These are phyloP conservation scores for Pegoplata infirma DNA, from an alignment of 2,888 invertebrate species.

Conservation along the genomic window DNA sequence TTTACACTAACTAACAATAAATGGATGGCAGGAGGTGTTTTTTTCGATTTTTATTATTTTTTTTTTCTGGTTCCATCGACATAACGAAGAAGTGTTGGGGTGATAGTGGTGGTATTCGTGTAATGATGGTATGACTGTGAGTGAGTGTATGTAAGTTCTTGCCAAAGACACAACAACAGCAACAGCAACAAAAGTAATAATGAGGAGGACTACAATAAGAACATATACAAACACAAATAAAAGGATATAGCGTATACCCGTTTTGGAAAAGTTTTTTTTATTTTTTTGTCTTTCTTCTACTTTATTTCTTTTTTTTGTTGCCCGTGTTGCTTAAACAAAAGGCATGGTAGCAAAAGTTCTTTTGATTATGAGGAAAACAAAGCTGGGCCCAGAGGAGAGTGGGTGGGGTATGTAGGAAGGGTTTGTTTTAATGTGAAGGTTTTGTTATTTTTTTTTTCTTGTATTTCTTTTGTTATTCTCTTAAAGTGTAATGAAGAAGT, in stretches of 20 bases:
- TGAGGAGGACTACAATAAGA: slow-evolving; percentile 47
- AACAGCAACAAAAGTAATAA: slow-evolving; percentile 43
- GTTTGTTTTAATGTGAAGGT: slow-evolving; percentile 51
- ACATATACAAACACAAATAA: slow-evolving; percentile 33
- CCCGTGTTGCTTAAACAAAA: slow-evolving; percentile 52
- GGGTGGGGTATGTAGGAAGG: slow-evolving; percentile 26
- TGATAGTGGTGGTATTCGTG: not conserved
- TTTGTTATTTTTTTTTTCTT: slow-evolving; percentile 10
- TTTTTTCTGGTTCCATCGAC: not conserved
- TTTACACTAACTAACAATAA: too few species aligned
- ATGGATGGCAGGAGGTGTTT: slow-evolving; percentile 15
- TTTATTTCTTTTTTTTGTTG: too few species aligned
- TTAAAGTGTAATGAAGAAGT: slow-evolving; percentile 59
- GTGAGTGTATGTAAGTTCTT: slow-evolving; percentile 8
- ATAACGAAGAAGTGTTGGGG: slow-evolving; percentile 10
- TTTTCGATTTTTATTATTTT: not conserved
- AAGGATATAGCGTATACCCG: slow-evolving; percentile 53
- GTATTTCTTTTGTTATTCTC: slow-evolving; percentile 29
- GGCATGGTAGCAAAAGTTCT: slow-evolving; percentile 53
- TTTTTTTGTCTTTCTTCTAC: slow-evolving; percentile 3
- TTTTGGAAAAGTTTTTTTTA: slow-evolving; percentile 39
- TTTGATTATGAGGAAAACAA: slow-evolving; percentile 42
- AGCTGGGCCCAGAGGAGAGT: slow-evolving; percentile 6
- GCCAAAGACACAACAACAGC: slow-evolving; percentile 46
- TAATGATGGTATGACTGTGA: slow-evolving; percentile 12